Conservation (phyloP, 2,797 vertebrate genomes). For the Cyclura pinguis region DNA sequence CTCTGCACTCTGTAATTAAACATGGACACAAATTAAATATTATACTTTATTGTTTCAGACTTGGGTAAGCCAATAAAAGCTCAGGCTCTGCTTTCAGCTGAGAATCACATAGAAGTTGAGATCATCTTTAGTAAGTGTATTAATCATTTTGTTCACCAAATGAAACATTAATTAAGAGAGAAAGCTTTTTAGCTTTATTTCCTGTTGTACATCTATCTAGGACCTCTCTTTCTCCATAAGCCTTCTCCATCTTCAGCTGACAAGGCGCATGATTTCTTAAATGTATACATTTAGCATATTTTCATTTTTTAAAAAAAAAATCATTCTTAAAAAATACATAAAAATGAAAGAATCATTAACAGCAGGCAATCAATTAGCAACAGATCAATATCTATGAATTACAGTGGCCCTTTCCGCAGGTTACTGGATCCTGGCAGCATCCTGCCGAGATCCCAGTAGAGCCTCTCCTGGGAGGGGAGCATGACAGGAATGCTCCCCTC, state of each 20-base stretch:
- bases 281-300: background rate
- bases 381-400: background rate
- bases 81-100: background rate
- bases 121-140: background rate
- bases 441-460: too few species aligned
- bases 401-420: background rate
- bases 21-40: slow-evolving; percentile 42
- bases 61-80: slow-evolving; percentile 38
- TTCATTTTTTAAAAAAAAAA: too few species aligned
- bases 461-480: too few species aligned
- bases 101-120: background rate
- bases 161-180: background rate
- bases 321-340: background rate
- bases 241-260: background rate
- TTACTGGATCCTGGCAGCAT: too few species aligned
- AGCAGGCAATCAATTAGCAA: background rate
- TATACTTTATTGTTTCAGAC: slow-evolving; percentile 40
- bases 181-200: background rate
- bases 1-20: slow-evolving; percentile 40
- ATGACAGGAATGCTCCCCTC: too few species aligned
- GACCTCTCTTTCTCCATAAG: background rate
- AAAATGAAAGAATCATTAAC: background rate
- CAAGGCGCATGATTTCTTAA: background rate
- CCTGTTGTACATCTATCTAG: background rate
- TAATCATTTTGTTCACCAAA: background rate